Conservation (phyloP, 2,888 invertebrate species). For the Hirtodrosophila cameraria region DNA sequence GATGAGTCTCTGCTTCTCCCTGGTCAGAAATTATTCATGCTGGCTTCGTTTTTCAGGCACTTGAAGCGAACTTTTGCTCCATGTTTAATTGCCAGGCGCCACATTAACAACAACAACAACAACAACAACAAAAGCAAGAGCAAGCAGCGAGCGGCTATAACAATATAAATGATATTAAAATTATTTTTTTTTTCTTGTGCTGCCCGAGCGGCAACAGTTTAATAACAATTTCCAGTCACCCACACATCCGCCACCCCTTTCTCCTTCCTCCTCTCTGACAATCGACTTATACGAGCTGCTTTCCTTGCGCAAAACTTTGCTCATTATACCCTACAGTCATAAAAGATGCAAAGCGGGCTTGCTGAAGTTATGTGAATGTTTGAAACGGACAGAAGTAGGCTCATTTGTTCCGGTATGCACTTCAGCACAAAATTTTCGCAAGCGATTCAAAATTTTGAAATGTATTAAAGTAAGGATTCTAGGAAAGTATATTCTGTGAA, state of each 20-base stretch:
- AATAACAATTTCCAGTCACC: conserved; percentile 24
- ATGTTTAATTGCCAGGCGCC: conserved; percentile 68
- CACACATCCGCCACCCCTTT: too few species aligned
- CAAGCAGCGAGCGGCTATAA: conserved; percentile 34
- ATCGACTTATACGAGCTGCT: conserved; percentile 8
- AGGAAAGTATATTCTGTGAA: too few species aligned
- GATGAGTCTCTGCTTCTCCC: conserved; percentile 39
- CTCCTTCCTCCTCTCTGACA: too few species aligned
- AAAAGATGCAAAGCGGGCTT: too few species aligned
- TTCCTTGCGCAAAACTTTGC: conserved; percentile 20
- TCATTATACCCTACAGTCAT: conserved; percentile 4
- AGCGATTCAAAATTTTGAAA: too few species aligned
- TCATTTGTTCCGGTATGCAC: too few species aligned
- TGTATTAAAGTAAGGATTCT: too few species aligned
- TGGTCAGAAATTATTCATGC: conserved; percentile 66
- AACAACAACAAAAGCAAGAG: conserved; percentile 12
- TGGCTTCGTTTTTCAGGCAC: conserved; percentile 15
- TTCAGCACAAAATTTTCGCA: too few species aligned
- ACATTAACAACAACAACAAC: conserved; percentile 28
- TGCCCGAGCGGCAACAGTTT: conserved; percentile 55
- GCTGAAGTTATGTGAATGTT: too few species aligned
- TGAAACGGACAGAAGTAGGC: too few species aligned
- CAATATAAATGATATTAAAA: conserved; percentile 58
- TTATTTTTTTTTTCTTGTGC: conserved; percentile 24
- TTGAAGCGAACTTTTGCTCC: conserved; percentile 49